A percentile compares a stretch with the other conserved stretches of the same genome.
These are phyloP conservation scores for Actinostola sp. DNA, from an alignment of 92 coral and sea anemone species.

Conservation along the genomic window DNA sequence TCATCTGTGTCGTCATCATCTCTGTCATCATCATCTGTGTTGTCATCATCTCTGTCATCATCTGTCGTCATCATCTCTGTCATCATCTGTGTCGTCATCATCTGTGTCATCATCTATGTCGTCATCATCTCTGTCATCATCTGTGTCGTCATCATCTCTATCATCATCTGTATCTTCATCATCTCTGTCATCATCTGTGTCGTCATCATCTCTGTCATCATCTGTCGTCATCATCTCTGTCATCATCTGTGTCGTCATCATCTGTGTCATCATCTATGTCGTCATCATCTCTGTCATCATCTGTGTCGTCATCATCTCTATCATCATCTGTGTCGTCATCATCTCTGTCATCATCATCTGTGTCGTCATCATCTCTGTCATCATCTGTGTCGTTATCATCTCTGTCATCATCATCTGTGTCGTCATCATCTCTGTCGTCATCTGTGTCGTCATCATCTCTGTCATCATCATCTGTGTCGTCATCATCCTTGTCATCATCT, in stretches of 20 bases:
- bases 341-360: background rate
- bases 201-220: background rate
- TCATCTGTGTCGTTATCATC: conserved; percentile 9
- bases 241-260: conserved; percentile 9
- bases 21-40: background rate
- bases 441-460: background rate
- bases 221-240: background rate
- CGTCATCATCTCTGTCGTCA: background rate
- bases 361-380: background rate
- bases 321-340: background rate
- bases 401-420: background rate
- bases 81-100: background rate
- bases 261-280: background rate
- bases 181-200: background rate
- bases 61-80: too few species aligned
- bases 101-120: background rate
- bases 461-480: background rate
- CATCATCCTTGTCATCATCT: background rate
- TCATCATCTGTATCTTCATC: background rate
- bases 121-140: background rate
- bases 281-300: background rate
- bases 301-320: background rate
- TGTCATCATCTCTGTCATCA: conserved; percentile 1
- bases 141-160: conserved; percentile 5
- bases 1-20: conserved; percentile 12